Evolutionary conservation across 2,113 vertebrate genomes (phyloP), one percentile per base, ranked within the genome.

Genomic region (Chionodraco myersi): DNA sequence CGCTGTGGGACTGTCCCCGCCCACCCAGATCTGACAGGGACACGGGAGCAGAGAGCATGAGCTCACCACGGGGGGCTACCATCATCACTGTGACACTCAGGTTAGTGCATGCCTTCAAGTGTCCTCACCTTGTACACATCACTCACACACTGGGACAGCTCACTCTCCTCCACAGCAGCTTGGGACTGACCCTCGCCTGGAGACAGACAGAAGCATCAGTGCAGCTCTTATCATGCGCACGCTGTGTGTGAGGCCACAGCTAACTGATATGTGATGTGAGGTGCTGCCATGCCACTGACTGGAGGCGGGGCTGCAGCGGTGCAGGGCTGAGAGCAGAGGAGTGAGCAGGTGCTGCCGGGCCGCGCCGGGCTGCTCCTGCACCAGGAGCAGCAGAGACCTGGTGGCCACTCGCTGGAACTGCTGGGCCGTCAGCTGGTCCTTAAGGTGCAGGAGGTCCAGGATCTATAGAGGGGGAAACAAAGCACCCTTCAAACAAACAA

Each of bases 341-440:
- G 65, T 63, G 3, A 99, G 93, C 52, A 99, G 85, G 84, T 95
- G 93, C 61, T 88, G 89, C 68, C 89, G 89, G 1, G 95, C 96
- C 82, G 97, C 90, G 53, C 91, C 44, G 2, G 96, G 95, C 71
- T 87, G 92, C 80, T 96, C 94, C 86, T 95, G 94, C 5, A 83
- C 92, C 92, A 99, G 86, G 58, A 86, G 91, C 48, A 98, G 90
- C 52, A 91, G 89, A 0, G 95, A 94, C 9, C 92, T 95, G 64
- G 96, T 96, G 79, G 97, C 97, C 76, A 99, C 96, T 8, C 95
- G 94, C 92, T 99, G 98, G 82, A 98, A 97, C 86, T 98, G 97
- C 41, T 65, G 94, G 0, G 94, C 96, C 0, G 95, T 92, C 82
- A 90, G 77, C 60, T 95, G 95, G 93, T 98, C 97, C 89, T 91